These are phyloP conservation scores for Schrankia costaestrigalis DNA, from an alignment of 2,888 invertebrate genomes.

Conservation along the genomic window DNA sequence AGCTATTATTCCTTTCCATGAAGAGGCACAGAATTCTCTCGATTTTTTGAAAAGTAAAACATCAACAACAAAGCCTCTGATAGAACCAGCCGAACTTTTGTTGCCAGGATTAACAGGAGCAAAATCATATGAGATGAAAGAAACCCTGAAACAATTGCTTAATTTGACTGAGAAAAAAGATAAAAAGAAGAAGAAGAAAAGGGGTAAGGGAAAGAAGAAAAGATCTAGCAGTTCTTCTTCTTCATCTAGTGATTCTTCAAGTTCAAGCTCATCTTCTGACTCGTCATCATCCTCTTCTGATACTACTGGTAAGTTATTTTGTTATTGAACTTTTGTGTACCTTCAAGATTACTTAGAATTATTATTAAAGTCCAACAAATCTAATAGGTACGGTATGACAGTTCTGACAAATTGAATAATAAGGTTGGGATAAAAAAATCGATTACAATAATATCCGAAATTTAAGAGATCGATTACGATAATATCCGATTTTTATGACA, in stretches of 20 bases:
- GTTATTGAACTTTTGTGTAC: too few relatives aligned
- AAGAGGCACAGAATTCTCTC: conserved; percentile 91
- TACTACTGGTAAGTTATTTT: conserved; percentile 75
- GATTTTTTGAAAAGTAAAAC: conserved; percentile 89
- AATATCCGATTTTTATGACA: too few relatives aligned
- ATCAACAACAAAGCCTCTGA: conserved; percentile 79
- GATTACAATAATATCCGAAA: too few relatives aligned
- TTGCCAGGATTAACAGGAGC: conserved; percentile 81
- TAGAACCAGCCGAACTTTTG: conserved; percentile 82
- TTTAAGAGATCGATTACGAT: too few relatives aligned
- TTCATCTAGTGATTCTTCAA: conserved; percentile 85
- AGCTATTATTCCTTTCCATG: conserved; percentile 91
- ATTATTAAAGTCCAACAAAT: too few relatives aligned
- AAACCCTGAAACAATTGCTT: conserved; percentile 83
- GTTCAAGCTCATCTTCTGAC: conserved; percentile 81
- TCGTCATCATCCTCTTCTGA: conserved; percentile 82
- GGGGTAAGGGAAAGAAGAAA: conserved; percentile 84
- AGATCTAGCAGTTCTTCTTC: conserved; percentile 84
- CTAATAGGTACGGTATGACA: too few relatives aligned
- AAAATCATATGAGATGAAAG: conserved; percentile 83
- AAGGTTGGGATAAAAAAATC: too few relatives aligned
- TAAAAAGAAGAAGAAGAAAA: conserved; percentile 84
- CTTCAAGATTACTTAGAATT: too few relatives aligned
- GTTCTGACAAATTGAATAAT: too few relatives aligned
- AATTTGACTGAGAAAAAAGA: conserved; percentile 83